Evolutionary conservation across 2,888 invertebrate species (phyloP).

Genomic region (Allacma fusca): DNA sequence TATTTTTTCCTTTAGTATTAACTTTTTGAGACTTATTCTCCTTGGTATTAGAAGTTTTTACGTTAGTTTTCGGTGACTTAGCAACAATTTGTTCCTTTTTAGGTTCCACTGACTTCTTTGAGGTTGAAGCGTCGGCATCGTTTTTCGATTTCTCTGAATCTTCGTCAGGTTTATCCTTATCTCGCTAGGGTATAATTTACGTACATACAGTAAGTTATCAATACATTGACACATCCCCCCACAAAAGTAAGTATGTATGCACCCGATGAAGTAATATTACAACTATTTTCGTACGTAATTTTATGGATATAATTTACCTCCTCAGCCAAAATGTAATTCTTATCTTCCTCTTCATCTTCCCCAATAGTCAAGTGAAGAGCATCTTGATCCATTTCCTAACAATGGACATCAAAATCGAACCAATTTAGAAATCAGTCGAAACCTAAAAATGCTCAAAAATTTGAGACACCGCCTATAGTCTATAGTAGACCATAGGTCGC

Average conservation of each 20-base stretch:
- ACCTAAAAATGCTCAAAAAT: constrained; percentile 24
- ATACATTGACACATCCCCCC: background rate
- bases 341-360: constrained; percentile 72
- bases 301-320: constrained; percentile 34
- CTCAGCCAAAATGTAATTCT: constrained; percentile 45
- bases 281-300: background rate
- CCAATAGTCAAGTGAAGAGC: constrained; percentile 72
- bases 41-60: background rate
- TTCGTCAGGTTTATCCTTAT: constrained; percentile 84
- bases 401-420: constrained; percentile 39
- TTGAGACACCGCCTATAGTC: constrained; percentile 6
- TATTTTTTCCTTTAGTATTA: background rate
- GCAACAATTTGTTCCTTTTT: background rate
- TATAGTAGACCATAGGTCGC: background rate
- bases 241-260: background rate
- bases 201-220: constrained; percentile 5
- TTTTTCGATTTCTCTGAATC: constrained; percentile 64
- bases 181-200: constrained; percentile 68
- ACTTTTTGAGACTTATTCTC: background rate
- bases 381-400: constrained; percentile 49
- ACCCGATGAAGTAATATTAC: background rate
- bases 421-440: background rate
- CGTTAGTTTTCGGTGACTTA: background rate
- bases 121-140: constrained; percentile 58
- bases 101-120: background rate